Evolutionary conservation across 2,113 vertebrate species (phyloP), one percentile per base, ranked within the genome.

Genomic region (Bubo bubo): DNA sequence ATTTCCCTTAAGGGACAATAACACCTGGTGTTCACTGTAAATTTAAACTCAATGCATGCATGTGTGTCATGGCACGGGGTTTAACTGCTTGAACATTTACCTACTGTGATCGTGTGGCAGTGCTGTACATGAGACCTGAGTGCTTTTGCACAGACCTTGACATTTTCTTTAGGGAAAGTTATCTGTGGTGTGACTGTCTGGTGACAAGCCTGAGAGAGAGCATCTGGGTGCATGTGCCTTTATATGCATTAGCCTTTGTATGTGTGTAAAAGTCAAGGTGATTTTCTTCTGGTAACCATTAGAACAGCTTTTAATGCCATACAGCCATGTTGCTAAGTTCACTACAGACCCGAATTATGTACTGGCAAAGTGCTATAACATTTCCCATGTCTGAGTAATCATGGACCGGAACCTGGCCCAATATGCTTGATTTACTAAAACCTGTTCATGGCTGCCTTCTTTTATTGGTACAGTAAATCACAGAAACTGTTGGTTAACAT

Each of bases 391-490:
- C 81, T 83, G 67, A 63, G 8, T 52, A 77, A 35, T 34, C 1
- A 0, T 66, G 84, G 39, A 4, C 19, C 66, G 79, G 79, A 67
- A 83, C 90, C 66, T 62, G 81, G 39, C 81, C 90, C 88, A 70
- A 35, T 8, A 15, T 15, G 30, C 22, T 72, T 67, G 81, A 93
- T 87, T 85, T 89, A 94, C 55, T 93, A 60, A 91, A 85, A 41
- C 4, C 22, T 82, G 35, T 70, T 88, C 28, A 7, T 1, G 43
- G 58, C 47, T 72, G 59, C 67, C 20, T 77, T 47, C 63, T 91
- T 84, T 87, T 64, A 59, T 76, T 90, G 79, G 56, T 41, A 39
- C 58, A 64, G 37, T 80, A 93, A 92, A 93, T 77, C 86, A 52
- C 17, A 63, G 85, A 55, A 76, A n/a, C 52, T 74, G 71, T 63